phyloP scores from a whole-genome alignment of 2,113 vertebrate genomes.

The Trochalopteron elliotii region DNA sequence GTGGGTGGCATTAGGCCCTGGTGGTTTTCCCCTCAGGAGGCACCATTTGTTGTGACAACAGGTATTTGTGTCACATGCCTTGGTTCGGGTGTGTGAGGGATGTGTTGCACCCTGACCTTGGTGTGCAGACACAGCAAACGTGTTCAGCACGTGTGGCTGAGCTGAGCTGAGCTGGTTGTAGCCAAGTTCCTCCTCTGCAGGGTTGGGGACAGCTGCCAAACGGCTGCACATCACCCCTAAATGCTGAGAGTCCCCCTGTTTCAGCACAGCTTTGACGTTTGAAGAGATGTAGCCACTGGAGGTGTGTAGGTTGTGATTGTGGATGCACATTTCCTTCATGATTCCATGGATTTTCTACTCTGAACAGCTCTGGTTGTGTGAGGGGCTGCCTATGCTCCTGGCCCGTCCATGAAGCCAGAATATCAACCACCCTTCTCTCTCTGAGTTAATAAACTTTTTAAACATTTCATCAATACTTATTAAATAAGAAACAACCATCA shows the following conservation, averaged over 20 bases:
- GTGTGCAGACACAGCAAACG: not conserved
- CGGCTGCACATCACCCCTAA: fast-evolving
- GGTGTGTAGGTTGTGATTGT: not conserved
- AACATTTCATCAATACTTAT: not conserved
- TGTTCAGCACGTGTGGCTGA: not conserved
- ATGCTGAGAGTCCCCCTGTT: fast-evolving
- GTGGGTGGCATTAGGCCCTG: not conserved
- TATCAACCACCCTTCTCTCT: not conserved
- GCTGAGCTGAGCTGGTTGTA: not conserved
- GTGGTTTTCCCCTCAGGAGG: not conserved
- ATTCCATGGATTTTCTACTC: fast-evolving
- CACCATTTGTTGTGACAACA: fast-evolving
- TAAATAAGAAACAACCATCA: fast-evolving
- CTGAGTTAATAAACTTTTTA: not conserved
- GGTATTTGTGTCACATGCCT: fast-evolving
- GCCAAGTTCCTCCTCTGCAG: not conserved
- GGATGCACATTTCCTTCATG: fast-evolving
- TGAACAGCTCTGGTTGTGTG: not conserved
- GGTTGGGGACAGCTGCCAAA: not conserved
- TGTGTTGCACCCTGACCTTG: not conserved
- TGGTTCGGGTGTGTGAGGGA: not conserved
- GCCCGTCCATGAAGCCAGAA: fast-evolving
- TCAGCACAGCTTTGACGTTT: not conserved
- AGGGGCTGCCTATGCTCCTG: not conserved
- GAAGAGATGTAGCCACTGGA: fast-evolving